Base-by-base conservation (phyloP, 1,140 invertebrate genomes). In the Brachionus plicatilis region DNA sequence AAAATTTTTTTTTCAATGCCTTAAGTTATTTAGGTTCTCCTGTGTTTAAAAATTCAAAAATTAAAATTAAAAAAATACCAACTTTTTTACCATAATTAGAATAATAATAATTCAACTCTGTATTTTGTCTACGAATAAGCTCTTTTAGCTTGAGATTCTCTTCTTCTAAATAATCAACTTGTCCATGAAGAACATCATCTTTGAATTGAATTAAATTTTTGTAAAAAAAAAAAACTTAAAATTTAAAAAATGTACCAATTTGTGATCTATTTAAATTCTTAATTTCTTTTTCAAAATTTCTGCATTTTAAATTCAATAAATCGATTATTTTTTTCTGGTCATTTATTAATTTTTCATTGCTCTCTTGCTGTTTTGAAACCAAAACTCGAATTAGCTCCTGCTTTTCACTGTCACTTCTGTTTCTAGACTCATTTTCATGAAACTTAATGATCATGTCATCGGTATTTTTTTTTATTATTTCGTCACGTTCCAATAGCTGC, bases 321-420 rank as follows among this genome's bases (percentile, higher is more conserved):
- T 82, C 79, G 9, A 82, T 82, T 3, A 65, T 82, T 65, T 47
- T 82, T 14, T 60, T 45, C 27, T 82, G 79, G 24, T 82, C 53
- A 45, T 82, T 82, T 3, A 82, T 82, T 29, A 82, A 68, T n/a
- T 65, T 82, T 82, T 82, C 79, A 47, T 82, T 82, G 17, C 65
- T 60, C 29, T 82, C 79, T 82, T 82, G 79, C 43, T 82, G 79
- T 7, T 68, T 65, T 17, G 79, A 82, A 12, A 82, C 53, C 3
- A 82, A 24, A 24, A 45, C 50, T 47, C n/a, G 20, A 24, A 82
- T 60, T 9, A 82, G 24, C 17, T 60, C 33, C 9, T 68, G 79
- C 41, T 29, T 45, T 20, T 82, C 65, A 7, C 5, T 45, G 1
- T 82, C 79, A 45, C 12, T 45, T 33, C 66, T 82, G 29, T 45